These are phyloP conservation scores for Parnassius apollo DNA, from an alignment of 2,888 invertebrate species.

Conservation along the genomic window DNA sequence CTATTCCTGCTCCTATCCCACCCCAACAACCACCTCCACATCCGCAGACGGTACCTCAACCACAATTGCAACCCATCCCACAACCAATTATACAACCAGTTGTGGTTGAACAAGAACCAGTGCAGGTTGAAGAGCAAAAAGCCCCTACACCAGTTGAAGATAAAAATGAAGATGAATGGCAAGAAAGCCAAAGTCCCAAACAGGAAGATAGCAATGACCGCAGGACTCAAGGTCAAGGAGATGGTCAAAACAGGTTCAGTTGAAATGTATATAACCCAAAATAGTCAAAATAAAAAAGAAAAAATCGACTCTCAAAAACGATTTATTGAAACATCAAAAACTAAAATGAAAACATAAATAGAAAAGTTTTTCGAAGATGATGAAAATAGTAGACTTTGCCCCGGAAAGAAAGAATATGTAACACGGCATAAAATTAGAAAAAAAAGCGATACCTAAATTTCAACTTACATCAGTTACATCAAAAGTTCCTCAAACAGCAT, in stretches of 20 bases:
- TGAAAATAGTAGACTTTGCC: too few relatives aligned
- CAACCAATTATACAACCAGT: constrained; percentile 37
- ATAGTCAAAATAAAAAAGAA: too few relatives aligned
- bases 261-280: too few relatives aligned
- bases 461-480: too few relatives aligned
- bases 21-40: constrained; percentile 49
- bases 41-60: constrained; percentile 37
- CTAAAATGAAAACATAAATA: too few relatives aligned
- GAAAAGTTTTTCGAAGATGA: too few relatives aligned
- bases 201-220: constrained; percentile 58
- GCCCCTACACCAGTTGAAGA: constrained; percentile 47
- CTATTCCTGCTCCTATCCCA: constrained; percentile 47
- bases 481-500: too few relatives aligned
- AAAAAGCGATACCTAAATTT: too few relatives aligned
- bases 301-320: too few relatives aligned
- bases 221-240: constrained; percentile 66
- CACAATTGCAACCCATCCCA: constrained; percentile 36
- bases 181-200: constrained; percentile 62
- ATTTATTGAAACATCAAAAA: too few relatives aligned
- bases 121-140: constrained; percentile 39
- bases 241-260: constrained; percentile 64
- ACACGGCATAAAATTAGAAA: too few relatives aligned
- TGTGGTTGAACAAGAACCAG: constrained; percentile 33
- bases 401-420: too few relatives aligned
- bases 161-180: constrained; percentile 54